Conservation (phyloP, 2,888 invertebrate species). For the Drosophila helvetica region DNA sequence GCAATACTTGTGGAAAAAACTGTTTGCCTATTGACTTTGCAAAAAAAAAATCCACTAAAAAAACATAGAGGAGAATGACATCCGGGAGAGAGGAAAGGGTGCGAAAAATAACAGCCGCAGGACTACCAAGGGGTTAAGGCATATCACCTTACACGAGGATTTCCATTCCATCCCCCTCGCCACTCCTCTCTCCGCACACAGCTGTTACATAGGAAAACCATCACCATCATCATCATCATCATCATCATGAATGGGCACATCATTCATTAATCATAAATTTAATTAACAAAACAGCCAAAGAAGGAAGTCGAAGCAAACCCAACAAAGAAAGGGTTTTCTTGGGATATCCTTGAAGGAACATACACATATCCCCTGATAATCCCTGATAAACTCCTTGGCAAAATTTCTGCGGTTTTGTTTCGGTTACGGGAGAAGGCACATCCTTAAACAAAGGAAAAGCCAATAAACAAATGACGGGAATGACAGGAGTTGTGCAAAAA, state of each 20-base stretch:
- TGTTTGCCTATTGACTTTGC: constrained; percentile 40
- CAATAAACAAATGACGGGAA: background rate
- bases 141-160: constrained; percentile 62
- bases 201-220: constrained; percentile 60
- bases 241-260: constrained; percentile 42
- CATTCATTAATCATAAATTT: constrained; percentile 73
- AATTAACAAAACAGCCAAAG: constrained; percentile 63
- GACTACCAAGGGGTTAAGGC: constrained; percentile 62
- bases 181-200: constrained; percentile 30
- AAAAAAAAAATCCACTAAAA: constrained; percentile 34
- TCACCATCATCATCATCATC: constrained; percentile 53
- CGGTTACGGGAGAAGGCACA: background rate
- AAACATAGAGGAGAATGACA: constrained; percentile 5
- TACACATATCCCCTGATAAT: background rate
- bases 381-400: constrained; percentile 16
- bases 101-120: constrained; percentile 15
- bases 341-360: constrained; percentile 1
- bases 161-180: background rate
- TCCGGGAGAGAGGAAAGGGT: constrained; percentile 26
- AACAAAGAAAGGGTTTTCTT: constrained; percentile 33
- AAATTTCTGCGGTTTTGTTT: background rate
- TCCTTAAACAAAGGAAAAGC: background rate
- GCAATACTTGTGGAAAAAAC: constrained; percentile 23
- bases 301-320: constrained; percentile 45
- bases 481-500: background rate